Conservation (phyloP, 2,888 invertebrate species). For the Allygus modestus region DNA sequence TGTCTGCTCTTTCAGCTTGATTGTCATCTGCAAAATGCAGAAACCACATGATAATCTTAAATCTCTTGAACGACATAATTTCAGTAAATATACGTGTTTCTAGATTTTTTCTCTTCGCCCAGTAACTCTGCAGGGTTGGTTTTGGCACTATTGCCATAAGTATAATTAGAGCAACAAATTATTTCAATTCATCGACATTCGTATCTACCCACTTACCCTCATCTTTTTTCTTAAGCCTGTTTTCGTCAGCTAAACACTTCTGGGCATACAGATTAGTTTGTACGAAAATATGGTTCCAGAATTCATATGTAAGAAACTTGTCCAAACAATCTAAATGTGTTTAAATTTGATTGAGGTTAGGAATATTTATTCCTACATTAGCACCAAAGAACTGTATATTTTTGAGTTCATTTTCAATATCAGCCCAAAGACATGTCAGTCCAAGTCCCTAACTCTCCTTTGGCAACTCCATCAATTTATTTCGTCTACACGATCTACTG, state of each 20-base stretch:
- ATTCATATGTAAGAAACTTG: background rate
- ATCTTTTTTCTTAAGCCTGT: background rate
- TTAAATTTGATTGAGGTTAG: background rate
- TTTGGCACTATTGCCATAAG: background rate
- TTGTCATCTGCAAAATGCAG: background rate
- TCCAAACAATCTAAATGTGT: background rate
- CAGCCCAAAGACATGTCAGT: background rate
- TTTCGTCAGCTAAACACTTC: background rate
- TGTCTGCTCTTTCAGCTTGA: constrained; percentile 22
- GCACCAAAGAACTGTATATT: background rate
- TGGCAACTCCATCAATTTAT: background rate
- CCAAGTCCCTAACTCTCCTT: background rate
- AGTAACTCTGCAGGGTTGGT: background rate
- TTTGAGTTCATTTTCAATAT: background rate
- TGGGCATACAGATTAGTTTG: background rate
- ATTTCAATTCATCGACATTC: background rate
- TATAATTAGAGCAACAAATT: background rate
- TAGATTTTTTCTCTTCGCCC: background rate
- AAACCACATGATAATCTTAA: background rate
- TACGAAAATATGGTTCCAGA: background rate
- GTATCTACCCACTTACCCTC: background rate
- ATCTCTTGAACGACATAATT: background rate
- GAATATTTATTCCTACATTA: background rate
- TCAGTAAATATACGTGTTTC: background rate
- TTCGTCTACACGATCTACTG: background rate